Evolutionary conservation across 1,140 invertebrate species (phyloP), one percentile per base, ranked within the genome.

Genomic region (Bombyx mandarina): DNA sequence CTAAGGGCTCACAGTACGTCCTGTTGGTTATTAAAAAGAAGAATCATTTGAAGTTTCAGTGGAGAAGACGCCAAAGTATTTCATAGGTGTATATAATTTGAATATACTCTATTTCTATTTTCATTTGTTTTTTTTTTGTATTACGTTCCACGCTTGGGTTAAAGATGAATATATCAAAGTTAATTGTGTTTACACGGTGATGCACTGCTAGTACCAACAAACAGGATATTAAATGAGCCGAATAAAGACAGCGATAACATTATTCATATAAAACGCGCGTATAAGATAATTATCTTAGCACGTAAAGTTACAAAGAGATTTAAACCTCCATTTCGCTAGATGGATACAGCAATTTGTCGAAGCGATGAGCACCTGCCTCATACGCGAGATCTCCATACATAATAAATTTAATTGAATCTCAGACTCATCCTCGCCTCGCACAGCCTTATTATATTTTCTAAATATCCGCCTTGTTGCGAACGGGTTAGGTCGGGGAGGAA

Each of bases 391-490:
- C 76, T 85, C 75, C 80, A 86, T 83, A 82, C 80, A 86, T 86
- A 86, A 86, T 84, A 84, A 84, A 86, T 84, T 82, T 79, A 83
- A 86, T 86, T 80, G 79, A 84, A 86, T 82, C 75, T 78, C 70
- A 79, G 71, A 74, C 79, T 83, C 79, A 84, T 84, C 79, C 79
- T 64, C 71, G 70, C 72, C 65, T 73, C 72, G 71, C 57, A 22
- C 62, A 63, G 71, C 72, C 73, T 82, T 81, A 73, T 80, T 73
- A 80, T 82, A 78, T 82, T 81, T 80, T 77, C 77, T 71, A 77
- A 80, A 85, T 85, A 82, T 80, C 69, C 75, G 73, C 69, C 71
- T 69, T 72, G 70, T 74, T 65, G 64, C 62, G 74, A 79, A 76
- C 72, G 72, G 69, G 77, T 75, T 79, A 75, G 62, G 67, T 58